Evolutionary conservation across 1,140 invertebrate species (phyloP), one percentile per base, ranked within the genome.

Genomic region (Magallana gigas): DNA sequence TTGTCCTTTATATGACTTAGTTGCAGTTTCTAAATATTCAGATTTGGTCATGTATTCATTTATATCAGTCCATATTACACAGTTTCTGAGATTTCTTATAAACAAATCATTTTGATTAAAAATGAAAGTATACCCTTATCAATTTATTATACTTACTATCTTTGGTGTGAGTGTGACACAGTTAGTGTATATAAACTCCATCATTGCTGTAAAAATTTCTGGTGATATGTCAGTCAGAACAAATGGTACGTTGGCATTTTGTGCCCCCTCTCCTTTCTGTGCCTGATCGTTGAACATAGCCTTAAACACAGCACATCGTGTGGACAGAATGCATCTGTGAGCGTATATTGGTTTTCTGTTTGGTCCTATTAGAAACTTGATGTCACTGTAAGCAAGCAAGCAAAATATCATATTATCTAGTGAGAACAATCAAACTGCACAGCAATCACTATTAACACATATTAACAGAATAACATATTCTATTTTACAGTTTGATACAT

Each of bases 131-230:
- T 0, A 48, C 3, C 36, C 36, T 48, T 48, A 48, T 48, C 5
- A 4, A 48, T 48, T 48, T 48, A 48, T 84, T 48, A 9, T 59
- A 91, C 92, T 92, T 88, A 94, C 94, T 81, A 90, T 93, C 91
- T 94, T 94, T 83, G 91, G 90, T 76, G 91, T 92, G 1, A 94
- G 90, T 12, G 93, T 92, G 9, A 94, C 93, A 91, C 92, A 92
- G 83, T 94, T 94, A 84, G 94, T 94, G 87, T 94, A 94, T 29
- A 94, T 92, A 84, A 94, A 94, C 84, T 94, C 94, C 85, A 94
- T 76, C 91, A 94, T 91, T n/a, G 93, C 88, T 5, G 93, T 57
- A 82, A 94, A 94, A 29, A 94, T 92, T 18, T 94, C 93, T 29
- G 91, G 90, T 80, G 91, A 90, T 83, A 93, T 94, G 84, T 94